Base-by-base conservation (phyloP, 2,797 vertebrate species). In the Propithecus perrieri region DNA sequence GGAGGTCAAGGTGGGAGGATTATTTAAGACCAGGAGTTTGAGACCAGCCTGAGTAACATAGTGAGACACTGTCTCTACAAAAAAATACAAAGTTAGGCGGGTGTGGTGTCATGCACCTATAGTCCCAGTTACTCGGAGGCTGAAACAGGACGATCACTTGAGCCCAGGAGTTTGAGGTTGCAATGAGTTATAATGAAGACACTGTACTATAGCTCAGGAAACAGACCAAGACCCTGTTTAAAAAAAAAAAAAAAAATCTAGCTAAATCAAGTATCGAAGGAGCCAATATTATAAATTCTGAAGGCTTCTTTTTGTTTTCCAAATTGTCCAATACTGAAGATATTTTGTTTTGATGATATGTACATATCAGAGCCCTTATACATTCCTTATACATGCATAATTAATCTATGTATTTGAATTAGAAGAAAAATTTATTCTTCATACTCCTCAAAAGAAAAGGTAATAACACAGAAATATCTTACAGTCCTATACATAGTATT, bases 401-500 rank as follows among this genome's bases (percentile, higher is more conserved):
- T 38, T 28, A 83, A 89, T 85, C 63, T 24, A 35, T 57, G 26
- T 61, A 59, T 89, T 75, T 96, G 28, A 96, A 55, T 7, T 80
- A 18, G 20, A 78, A 43, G n/a, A 95, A 76, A 28, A 11, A 48
- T 55, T 69, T 20, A 26, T 71, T 86, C 53, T 81, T 24, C 28
- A 20, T 13, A 48, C 81, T 69, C 15, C 20, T 87, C 48, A 92
- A 94, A 96, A 83, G 18, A 76, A 96, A 94, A 72, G 12, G 30
- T 30, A 26, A 50, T 20, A 74, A 55, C 13, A 38, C 26, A 91
- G 46, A 50, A 91, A 81, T 80, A 78, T 69, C 38, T 57, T 85
- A 33, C 2, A 61, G 38, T 85, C 53, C 7, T 7, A 10, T 35
- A 38, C 7, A 10, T 35, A 38, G 41, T 71, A 59, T 85, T 63